phyloP scores from a whole-genome alignment of 2,113 vertebrate species.

The Proterorhinus semilunaris region DNA sequence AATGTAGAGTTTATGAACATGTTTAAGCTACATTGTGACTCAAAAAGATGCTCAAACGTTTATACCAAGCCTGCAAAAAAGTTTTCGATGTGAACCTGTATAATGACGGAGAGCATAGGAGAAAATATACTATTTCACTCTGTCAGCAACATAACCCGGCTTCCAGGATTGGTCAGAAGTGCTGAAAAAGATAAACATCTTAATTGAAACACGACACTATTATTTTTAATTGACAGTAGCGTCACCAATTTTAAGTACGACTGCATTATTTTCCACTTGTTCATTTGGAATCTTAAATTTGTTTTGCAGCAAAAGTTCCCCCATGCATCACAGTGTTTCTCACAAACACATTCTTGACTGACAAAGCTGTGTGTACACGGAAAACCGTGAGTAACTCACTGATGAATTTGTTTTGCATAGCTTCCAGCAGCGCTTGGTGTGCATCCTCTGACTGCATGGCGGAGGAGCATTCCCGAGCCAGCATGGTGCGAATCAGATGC shows the following conservation, averaged over 20 bases:
- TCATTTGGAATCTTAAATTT: constrained; percentile 30
- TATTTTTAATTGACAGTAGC: constrained; percentile 45
- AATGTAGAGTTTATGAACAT: too few species aligned
- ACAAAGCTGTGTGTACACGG: constrained; percentile 25
- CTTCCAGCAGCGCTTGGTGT: constrained; percentile 94
- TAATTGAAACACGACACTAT: neutral
- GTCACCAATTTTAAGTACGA: constrained; percentile 16
- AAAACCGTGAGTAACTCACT: constrained; percentile 78
- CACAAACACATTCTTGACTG: constrained; percentile 43
- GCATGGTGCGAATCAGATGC: constrained; percentile 96
- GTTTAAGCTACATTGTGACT: too few species aligned
- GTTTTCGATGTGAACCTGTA: too few species aligned
- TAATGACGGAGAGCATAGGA: too few species aligned
- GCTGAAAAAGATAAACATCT: too few species aligned
- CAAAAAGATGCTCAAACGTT: too few species aligned
- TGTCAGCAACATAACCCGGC: too few species aligned
- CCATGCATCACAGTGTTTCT: constrained; percentile 15
- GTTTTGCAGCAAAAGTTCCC: constrained; percentile 50
- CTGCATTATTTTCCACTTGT: constrained; percentile 50
- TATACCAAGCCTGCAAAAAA: too few species aligned
- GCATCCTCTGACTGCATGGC: constrained; percentile 97
- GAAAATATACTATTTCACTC: too few species aligned
- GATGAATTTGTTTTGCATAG: constrained; percentile 99
- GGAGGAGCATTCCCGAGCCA: constrained; percentile 95
- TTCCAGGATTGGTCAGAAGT: too few species aligned